phyloP scores from a whole-genome alignment of 2,888 invertebrate species.

The Dicyrtoma fusca region DNA sequence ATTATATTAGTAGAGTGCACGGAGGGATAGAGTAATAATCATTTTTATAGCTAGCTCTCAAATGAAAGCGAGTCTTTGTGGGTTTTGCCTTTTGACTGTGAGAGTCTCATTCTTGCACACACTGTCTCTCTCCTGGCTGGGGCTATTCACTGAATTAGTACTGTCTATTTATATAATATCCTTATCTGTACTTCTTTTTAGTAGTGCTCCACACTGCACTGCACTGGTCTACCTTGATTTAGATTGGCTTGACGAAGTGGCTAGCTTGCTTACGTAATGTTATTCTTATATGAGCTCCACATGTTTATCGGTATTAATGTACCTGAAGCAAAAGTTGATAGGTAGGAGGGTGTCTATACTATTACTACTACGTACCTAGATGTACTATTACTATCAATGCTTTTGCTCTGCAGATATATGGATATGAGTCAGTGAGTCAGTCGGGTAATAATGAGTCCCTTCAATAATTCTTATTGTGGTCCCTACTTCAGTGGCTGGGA shows the following conservation, averaged over 20 bases:
- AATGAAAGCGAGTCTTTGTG: conserved; percentile 30
- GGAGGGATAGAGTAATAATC: conserved; percentile 13
- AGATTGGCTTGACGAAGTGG: no score
- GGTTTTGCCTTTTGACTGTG: neutral
- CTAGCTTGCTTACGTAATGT: no score
- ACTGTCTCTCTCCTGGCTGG: neutral
- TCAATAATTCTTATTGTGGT: no score
- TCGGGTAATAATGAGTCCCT: no score
- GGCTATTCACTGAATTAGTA: neutral
- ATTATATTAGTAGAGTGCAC: neutral
- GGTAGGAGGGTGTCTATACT: neutral
- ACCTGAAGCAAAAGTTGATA: neutral
- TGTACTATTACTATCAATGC: neutral
- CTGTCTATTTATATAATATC: neutral
- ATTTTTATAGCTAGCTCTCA: conserved; percentile 30
- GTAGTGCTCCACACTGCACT: no score
- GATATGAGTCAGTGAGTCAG: conserved; percentile 13
- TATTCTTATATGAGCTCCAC: no score
- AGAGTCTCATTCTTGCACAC: neutral
- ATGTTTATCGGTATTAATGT: no score
- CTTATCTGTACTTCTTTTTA: no score
- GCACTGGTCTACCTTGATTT: no score
- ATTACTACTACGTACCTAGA: neutral
- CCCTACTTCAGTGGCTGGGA: no score
- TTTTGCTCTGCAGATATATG: neutral